These are phyloP conservation scores for Heliconius aoede DNA, from an alignment of 2,888 invertebrate genomes.

Conservation along the genomic window DNA sequence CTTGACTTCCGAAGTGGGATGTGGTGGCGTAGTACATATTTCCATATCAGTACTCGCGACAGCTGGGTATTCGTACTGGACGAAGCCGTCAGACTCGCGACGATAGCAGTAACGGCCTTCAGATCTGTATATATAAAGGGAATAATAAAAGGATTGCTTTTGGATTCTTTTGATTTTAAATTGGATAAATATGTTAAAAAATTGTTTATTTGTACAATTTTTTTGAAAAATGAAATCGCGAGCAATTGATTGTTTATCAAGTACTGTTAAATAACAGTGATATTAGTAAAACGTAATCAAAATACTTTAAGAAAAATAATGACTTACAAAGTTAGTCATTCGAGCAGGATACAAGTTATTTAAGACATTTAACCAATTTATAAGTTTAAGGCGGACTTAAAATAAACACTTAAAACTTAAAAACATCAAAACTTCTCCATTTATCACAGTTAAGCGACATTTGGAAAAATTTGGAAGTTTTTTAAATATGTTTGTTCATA, in stretches of 20 bases:
- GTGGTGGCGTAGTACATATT: slow-evolving; percentile 79
- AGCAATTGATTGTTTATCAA: no score
- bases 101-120: slow-evolving; percentile 85
- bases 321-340: background rate
- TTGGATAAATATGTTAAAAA: slow-evolving; percentile 36
- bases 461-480: slow-evolving; percentile 4
- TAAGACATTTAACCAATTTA: slow-evolving; percentile 49
- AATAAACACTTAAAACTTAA: slow-evolving; percentile 12
- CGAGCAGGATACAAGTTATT: background rate
- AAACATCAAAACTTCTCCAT: slow-evolving; percentile 27
- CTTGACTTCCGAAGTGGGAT: slow-evolving; percentile 63
- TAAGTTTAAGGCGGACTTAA: slow-evolving; percentile 58
- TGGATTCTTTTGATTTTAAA: slow-evolving; percentile 50
- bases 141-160: slow-evolving; percentile 53
- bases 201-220: background rate
- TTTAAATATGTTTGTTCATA: slow-evolving; percentile 54
- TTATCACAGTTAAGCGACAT: background rate
- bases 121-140: slow-evolving; percentile 73
- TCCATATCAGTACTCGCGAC: slow-evolving; percentile 78
- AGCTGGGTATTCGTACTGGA: slow-evolving; percentile 86
- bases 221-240: background rate
- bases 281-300: background rate
- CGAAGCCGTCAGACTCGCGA: slow-evolving; percentile 81
- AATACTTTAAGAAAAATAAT: background rate
- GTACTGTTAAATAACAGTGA: no score